Conservation (phyloP, 1,140 invertebrate genomes). For the Papilio polyxenes region DNA sequence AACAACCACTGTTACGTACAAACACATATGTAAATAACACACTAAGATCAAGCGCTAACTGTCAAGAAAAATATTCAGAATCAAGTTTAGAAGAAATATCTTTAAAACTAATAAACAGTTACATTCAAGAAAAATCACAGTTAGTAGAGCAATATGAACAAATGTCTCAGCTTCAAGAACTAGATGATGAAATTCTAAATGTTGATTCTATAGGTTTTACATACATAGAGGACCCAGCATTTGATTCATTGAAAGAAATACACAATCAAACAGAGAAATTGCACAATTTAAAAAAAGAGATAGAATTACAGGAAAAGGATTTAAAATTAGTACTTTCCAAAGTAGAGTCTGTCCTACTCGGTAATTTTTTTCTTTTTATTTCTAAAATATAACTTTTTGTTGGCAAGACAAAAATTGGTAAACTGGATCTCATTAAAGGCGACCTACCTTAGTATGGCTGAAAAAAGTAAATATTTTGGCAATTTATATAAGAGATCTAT, state of each 20-base stretch:
- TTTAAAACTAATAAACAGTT: constrained; percentile 85
- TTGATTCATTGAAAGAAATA: constrained; percentile 83
- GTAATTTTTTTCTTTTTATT: constrained; percentile 44
- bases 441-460: too few relatives aligned
- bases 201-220: constrained; percentile 84
- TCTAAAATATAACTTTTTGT: too few relatives aligned
- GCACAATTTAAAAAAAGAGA: constrained; percentile 82
- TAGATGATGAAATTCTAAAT: constrained; percentile 77
- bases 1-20: constrained; percentile 80
- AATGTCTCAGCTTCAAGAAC: constrained; percentile 83
- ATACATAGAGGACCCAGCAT: constrained; percentile 83
- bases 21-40: constrained; percentile 84
- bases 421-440: background rate
- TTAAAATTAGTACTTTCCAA: constrained; percentile 78
- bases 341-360: constrained; percentile 65
- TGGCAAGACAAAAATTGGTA: background rate
- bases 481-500: too few relatives aligned
- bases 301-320: constrained; percentile 84
- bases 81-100: constrained; percentile 89
- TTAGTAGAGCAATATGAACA: constrained; percentile 85
- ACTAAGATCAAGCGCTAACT: constrained; percentile 78
- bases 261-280: constrained; percentile 84
- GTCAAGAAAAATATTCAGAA: constrained; percentile 81
- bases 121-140: constrained; percentile 85
- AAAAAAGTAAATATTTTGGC: too few relatives aligned